Percentiles rank a stretch among this genome's conserved stretches.
phyloP scores from a whole-genome alignment of 2,113 vertebrate genomes.

The Parotia lawesii region DNA sequence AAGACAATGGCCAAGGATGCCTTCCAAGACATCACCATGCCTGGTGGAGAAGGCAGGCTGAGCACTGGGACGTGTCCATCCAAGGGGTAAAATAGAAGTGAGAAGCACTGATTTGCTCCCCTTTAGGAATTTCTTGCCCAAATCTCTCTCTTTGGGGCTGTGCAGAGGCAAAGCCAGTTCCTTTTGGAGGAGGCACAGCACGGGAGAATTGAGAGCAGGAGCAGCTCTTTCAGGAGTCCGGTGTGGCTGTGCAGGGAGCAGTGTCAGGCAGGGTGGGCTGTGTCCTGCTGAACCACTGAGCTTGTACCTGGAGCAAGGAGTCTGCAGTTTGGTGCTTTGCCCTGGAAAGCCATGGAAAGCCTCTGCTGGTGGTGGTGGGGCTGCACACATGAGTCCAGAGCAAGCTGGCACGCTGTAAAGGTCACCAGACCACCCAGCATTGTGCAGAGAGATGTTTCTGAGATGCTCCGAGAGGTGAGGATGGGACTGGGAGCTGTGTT shows the following conservation, averaged over 20 bases:
- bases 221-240: not conserved
- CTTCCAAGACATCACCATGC: not conserved
- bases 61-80: not conserved
- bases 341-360: not conserved
- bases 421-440: not conserved
- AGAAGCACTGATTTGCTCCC: not conserved
- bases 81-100: not conserved
- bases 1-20: not conserved
- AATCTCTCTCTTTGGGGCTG: not conserved
- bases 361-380: not conserved
- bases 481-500: not conserved
- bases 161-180: not conserved
- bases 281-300: not conserved
- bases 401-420: rapidly evolving
- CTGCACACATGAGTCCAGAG: not conserved
- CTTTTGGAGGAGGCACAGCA: not conserved
- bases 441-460: not conserved
- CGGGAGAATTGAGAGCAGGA: not conserved
- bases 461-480: not conserved
- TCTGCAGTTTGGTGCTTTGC: not conserved
- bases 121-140: not conserved
- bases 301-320: not conserved
- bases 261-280: not conserved
- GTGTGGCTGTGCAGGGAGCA: not conserved
- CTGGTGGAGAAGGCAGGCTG: not conserved